phyloP scores from a whole-genome alignment of 1,140 invertebrate species.

The Leptinotarsa defecta region DNA sequence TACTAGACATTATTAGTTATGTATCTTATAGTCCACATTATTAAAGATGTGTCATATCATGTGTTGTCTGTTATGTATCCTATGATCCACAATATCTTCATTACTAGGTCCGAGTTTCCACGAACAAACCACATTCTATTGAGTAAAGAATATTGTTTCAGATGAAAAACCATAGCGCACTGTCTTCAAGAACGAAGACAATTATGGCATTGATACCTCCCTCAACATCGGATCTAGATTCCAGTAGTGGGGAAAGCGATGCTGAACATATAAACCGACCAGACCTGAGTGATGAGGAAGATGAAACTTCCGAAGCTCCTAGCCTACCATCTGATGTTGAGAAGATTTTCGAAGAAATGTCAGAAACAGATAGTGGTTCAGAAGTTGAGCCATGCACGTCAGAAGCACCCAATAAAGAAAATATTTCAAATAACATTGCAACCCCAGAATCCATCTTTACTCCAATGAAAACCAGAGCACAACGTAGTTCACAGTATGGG shows the following conservation, averaged over 20 bases:
- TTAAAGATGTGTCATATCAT: background rate
- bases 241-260: conserved; percentile 4
- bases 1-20: background rate
- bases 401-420: background rate
- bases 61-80: background rate
- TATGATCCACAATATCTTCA: conserved; percentile 5
- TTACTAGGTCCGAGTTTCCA: background rate
- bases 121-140: conserved; percentile 1
- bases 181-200: background rate
- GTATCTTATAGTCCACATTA: conserved; percentile 8
- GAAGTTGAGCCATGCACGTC: conserved; percentile 1
- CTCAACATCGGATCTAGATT: conserved; percentile 4
- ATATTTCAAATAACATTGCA: background rate
- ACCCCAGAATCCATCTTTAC: background rate
- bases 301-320: background rate
- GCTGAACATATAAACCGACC: conserved; percentile 1
- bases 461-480: background rate
- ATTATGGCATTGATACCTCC: background rate
- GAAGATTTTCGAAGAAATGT: background rate
- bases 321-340: background rate
- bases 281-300: background rate
- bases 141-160: background rate
- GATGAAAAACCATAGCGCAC: background rate
- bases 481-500: conserved; percentile 5
- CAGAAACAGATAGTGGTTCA: background rate